Conservation (phyloP, 2,888 invertebrate genomes). For the Parelbella ahira region DNA sequence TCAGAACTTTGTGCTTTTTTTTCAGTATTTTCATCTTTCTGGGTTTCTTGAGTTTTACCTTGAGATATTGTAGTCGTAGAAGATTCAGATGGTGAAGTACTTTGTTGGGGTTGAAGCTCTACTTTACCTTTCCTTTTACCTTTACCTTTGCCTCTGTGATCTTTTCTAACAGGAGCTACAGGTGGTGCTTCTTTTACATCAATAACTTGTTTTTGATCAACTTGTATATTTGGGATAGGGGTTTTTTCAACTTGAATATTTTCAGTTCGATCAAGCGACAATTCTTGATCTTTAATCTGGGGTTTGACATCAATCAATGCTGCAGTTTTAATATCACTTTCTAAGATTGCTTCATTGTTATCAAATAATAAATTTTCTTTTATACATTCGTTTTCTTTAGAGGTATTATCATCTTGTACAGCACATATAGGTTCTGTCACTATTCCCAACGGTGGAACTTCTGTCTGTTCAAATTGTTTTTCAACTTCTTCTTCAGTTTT, state of each 20-base stretch:
- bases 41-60: conserved; percentile 19
- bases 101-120: conserved; percentile 39
- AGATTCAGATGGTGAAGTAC: conserved; percentile 9
- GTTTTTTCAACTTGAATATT: conserved; percentile 28
- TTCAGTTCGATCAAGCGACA: conserved; percentile 2
- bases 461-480: conserved; percentile 1
- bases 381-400: not conserved
- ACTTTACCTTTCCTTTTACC: conserved; percentile 61
- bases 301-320: too few species aligned
- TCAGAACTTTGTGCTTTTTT: conserved; percentile 40
- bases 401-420: not conserved
- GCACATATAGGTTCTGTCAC: conserved; percentile 1
- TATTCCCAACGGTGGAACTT: not conserved
- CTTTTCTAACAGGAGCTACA: conserved; percentile 55
- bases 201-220: not conserved
- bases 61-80: conserved; percentile 25
- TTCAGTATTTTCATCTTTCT: conserved; percentile 39
- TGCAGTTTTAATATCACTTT: too few species aligned
- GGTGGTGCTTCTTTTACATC: conserved; percentile 34
- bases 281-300: not conserved
- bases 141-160: conserved; percentile 59
- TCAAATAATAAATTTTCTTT: not conserved
- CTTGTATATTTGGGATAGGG: conserved; percentile 1
- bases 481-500: conserved; percentile 48
- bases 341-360: too few species aligned